Percentiles rank a stretch among this genome's conserved stretches.
These are phyloP conservation scores for Aphidoletes aphidimyza DNA, from an alignment of 2,888 invertebrate genomes.

Conservation along the genomic window DNA sequence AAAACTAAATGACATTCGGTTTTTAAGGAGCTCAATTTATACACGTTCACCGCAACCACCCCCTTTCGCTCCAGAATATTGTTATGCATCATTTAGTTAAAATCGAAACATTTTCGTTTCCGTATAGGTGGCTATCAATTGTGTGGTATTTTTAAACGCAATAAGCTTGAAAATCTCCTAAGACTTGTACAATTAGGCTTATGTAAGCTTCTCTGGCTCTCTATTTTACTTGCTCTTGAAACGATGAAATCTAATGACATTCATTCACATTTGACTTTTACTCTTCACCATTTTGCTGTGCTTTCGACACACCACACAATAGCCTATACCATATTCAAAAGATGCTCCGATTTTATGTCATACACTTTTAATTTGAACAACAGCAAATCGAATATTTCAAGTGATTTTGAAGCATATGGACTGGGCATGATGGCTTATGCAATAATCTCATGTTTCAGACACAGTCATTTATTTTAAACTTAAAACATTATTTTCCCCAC, in stretches of 20 bases:
- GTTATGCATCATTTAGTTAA: constrained; percentile 1
- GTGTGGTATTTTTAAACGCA: constrained; percentile 25
- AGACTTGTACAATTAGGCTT: constrained; percentile 3
- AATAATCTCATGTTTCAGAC: not conserved
- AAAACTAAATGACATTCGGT: constrained; percentile 37
- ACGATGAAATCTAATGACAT: not conserved
- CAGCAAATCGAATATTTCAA: constrained; percentile 13
- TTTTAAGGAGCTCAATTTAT: not conserved
- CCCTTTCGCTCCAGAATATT: no score
- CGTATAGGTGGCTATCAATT: constrained; percentile 18
- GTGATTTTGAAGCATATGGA: not conserved
- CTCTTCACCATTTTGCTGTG: not conserved
- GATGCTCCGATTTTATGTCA: constrained; percentile 1
- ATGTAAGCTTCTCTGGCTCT: not conserved
- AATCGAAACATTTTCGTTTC: not conserved
- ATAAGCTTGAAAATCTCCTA: constrained; percentile 35
- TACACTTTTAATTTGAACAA: not conserved
- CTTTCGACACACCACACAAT: not conserved
- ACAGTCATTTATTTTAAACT: not conserved
- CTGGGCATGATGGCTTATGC: not conserved
- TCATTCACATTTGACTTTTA: not conserved
- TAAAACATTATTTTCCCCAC: not conserved
- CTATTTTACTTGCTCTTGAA: not conserved
- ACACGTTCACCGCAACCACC: not conserved
- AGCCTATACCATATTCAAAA: not conserved